These are phyloP conservation scores for Eugnorisma glareosa DNA, from an alignment of 2,888 invertebrate genomes.

Conservation along the genomic window DNA sequence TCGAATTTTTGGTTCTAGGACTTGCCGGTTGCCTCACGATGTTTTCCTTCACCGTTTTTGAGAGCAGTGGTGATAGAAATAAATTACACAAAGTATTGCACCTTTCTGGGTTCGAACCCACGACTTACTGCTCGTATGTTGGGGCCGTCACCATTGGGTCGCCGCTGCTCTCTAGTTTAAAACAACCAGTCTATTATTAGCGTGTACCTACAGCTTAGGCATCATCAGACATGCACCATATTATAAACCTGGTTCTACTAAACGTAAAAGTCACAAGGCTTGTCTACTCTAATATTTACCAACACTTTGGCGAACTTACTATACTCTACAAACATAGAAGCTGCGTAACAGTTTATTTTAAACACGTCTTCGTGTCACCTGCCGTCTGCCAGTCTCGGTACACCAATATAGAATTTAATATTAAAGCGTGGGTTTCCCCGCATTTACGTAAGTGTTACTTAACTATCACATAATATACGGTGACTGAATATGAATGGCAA, in stretches of 20 bases:
- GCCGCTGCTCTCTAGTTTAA: no score
- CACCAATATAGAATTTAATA: slow-evolving; percentile 55
- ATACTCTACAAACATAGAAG: neutral
- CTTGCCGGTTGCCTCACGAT: no score
- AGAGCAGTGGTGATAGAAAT: no score
- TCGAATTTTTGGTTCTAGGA: no score
- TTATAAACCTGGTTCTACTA: neutral
- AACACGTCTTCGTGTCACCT: slow-evolving; percentile 49
- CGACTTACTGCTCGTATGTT: no score
- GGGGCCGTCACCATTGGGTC: no score
- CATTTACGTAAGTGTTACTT: slow-evolving; percentile 25
- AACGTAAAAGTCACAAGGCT: neutral
- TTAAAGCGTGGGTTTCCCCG: slow-evolving; percentile 42
- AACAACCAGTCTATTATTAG: neutral
- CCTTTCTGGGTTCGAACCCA: no score
- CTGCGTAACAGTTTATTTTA: slow-evolving; percentile 45
- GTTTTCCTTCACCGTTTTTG: no score
- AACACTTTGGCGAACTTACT: slow-evolving; percentile 35
- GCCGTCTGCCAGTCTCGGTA: slow-evolving; percentile 48
- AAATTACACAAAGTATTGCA: no score
- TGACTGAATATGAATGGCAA: slow-evolving; percentile 38
- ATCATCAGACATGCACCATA: slow-evolving; percentile 38
- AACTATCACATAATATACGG: slow-evolving; percentile 28
- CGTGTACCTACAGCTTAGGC: neutral
- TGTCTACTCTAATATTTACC: slow-evolving; percentile 35